Base-by-base conservation (phyloP, 2,113 vertebrate genomes). In the Acanthochromis polyacanthus region DNA sequence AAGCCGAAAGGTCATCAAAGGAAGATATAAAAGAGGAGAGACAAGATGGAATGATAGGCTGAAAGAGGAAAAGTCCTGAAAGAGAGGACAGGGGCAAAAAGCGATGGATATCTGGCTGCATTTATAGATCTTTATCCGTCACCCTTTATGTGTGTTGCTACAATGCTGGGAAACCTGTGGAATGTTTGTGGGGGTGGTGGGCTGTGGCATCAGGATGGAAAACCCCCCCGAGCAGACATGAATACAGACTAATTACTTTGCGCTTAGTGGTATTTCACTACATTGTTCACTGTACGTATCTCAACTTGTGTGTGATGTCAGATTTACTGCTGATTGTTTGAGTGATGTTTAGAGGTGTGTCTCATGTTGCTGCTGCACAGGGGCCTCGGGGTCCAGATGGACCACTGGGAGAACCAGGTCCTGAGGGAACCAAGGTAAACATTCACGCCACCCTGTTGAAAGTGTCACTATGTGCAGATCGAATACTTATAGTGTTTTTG, bases 361-460 rank as follows among this genome's bases (percentile, higher is more conserved):
- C 40, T 86, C 4, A 1, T 83, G 65, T 73, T 76, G 20, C 30
- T 86, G 46, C 87, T 55, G 40, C 89, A 25, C 78, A 99, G 98
- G 98, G 98, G 9, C 97, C 96, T 67, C 94, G 79, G 90, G 98
- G 98, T 90, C 80, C 92, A 3, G 98, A 99, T 4, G 97, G 97
- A 78, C 94, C 93, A 38, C 56, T 70, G 19, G 98, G 98, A 92
- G 98, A 98, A 40, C 86, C 93, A 43, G 98, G 98, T 46, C 86
- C 87, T 73, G 93, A 96, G 80, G 98, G 98, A 63, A 70, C 88
- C 76, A 99, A 97, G 97, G 98, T 99, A 95, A 95, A 40, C 32
- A 9, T 32, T 1, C 5, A 68, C 22, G 23, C 25, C 10, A 48
- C 22, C 55, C 3, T 43, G 20, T 59, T 14, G 32, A 40, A 62